Base-by-base conservation (phyloP, 2,888 invertebrate genomes). In the Spilosoma lubricipeda region DNA sequence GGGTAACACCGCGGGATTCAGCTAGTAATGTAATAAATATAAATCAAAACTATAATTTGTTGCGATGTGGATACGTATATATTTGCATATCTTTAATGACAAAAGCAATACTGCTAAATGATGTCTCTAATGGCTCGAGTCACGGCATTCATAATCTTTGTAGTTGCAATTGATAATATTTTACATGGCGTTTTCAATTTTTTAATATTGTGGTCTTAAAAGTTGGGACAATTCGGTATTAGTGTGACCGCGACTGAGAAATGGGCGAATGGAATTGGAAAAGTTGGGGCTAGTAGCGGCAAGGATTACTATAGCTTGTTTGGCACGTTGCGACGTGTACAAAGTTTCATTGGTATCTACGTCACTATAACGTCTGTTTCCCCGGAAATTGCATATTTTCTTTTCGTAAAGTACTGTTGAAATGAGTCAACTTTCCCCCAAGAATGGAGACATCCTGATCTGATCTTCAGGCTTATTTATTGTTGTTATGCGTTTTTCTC, bases 181-280 rank as follows among this genome's bases (percentile, higher is more conserved):
- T 86, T 87, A 86, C 85, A 79, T 79, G 66, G 76, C 71, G 76
- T 76, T 82, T 86, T 82, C 78, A 87, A 89, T 90, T 89, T 91
- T 77, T 75, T 86, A 91, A 90, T 90, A 89, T 89, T 89, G 27
- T 84, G 80, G 84, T 85, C 86, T 87, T 88, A 86, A 88, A 90
- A 90, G 88, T 90, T 89, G 87, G 87, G 85, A 89, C 85, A 89
- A 89, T 88, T 88, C 83, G 85, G 89, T 90, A 90, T 91, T 91
- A 91, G 89, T 89, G 86, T 87, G 86, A 89, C 88, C 89, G 88
- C 90, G 88, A 74, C 90, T 91, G 91, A 91, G 90, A 90, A 92
- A 90, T 90, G 89, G 90, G 85, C 82, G 89, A 88, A 84, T 84
- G 89, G 92, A 93, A 93, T 93, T 93, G 93, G 92, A 93, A 93